A percentile compares a stretch with the other conserved stretches of the same genome.
Conservation (phyloP, 2,888 invertebrate genomes). For the Mellilla xanthometata region DNA sequence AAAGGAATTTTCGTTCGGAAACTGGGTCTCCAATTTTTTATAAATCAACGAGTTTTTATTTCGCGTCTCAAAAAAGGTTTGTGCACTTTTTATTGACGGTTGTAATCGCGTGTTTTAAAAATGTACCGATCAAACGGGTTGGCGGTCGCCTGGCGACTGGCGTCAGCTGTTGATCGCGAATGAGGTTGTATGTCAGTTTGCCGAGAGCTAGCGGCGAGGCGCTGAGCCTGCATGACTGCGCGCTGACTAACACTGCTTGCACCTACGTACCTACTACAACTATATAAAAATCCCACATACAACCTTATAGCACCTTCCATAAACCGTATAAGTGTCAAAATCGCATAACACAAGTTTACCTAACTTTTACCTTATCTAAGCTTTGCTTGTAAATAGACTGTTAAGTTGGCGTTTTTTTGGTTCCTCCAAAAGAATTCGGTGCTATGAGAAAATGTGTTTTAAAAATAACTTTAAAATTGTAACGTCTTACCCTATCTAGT, state of each 20-base stretch:
- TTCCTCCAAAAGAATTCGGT: no score
- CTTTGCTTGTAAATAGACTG: slow-evolving; percentile 7
- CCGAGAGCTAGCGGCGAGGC: slow-evolving; percentile 46
- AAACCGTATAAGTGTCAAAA: slow-evolving; percentile 7
- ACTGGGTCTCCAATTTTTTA: slow-evolving; percentile 12
- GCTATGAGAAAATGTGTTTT: no score
- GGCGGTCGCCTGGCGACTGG: slow-evolving; percentile 65
- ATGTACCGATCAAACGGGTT: slow-evolving; percentile 67
- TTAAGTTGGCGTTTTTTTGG: no score
- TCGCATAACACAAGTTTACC: slow-evolving; percentile 9
- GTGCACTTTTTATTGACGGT: slow-evolving; percentile 3
- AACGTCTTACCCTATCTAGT: no score
- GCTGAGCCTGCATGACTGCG: slow-evolving; percentile 64
- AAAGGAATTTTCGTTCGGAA: slow-evolving; percentile 33
- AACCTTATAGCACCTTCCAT: not conserved
- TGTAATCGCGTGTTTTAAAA: slow-evolving; percentile 16
- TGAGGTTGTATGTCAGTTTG: slow-evolving; percentile 37
- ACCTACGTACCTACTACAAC: slow-evolving; percentile 57
- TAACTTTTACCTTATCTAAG: slow-evolving; percentile 5
- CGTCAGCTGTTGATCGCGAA: slow-evolving; percentile 47
- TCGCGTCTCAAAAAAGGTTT: slow-evolving; percentile 11
- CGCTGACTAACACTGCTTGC: slow-evolving; percentile 55
- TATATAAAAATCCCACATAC: slow-evolving; percentile 3
- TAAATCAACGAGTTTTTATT: no score
- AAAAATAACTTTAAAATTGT: no score